Evolutionary conservation across 1,140 invertebrate species (phyloP).

Genomic region (Lepidurus packardi): DNA sequence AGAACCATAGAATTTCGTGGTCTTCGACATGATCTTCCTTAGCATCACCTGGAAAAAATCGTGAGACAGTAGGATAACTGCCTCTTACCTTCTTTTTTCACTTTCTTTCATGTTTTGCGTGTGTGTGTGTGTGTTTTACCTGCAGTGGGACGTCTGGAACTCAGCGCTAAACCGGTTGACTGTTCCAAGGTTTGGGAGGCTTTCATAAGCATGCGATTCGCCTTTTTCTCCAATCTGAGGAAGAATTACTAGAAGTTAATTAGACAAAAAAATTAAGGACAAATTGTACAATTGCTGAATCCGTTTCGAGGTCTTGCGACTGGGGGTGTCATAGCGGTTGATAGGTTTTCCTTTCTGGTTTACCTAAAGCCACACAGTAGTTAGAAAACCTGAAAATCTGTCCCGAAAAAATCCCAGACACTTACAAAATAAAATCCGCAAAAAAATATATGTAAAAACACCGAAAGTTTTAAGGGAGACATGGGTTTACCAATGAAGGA

Average conservation of each 20-base stretch:
- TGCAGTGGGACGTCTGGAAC: conserved; percentile 45
- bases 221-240: conserved; percentile 70
- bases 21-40: conserved; percentile 64
- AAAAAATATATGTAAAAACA: background rate
- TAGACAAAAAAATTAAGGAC: conserved; percentile 35
- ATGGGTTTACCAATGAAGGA: background rate
- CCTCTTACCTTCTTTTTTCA: background rate
- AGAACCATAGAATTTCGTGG: conserved; percentile 79
- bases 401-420: background rate
- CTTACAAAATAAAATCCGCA: background rate
- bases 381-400: background rate
- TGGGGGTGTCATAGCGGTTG: conserved; percentile 51
- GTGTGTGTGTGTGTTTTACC: background rate
- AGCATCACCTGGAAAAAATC: conserved; percentile 42
- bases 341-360: conserved; percentile 45
- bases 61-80: background rate
- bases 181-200: conserved; percentile 73
- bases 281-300: conserved; percentile 56
- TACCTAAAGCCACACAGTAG: background rate
- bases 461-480: background rate
- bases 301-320: conserved; percentile 52
- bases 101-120: background rate
- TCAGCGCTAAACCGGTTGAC: conserved; percentile 61
- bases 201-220: conserved; percentile 75
- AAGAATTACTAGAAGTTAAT: conserved; percentile 17